Evolutionary conservation across 1,140 invertebrate species (phyloP), one percentile per base, ranked within the genome.

Genomic region (Cataglyphis hispanica): DNA sequence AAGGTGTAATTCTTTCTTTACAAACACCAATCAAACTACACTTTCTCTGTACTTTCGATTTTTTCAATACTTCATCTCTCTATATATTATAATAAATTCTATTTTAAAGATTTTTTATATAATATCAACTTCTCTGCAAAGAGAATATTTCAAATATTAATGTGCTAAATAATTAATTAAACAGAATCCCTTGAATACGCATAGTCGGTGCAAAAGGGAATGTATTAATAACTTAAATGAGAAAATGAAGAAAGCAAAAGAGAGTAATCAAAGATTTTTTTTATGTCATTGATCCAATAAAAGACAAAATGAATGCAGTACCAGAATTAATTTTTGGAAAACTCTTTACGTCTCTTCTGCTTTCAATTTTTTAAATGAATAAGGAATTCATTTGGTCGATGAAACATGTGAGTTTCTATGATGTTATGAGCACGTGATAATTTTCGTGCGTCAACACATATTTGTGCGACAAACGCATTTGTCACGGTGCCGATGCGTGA

Each of bases 171-270:
- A 25, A 37, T 69, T 69, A n/a, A 69, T 2, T 40, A 27, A 69
- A 27, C 58, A 27, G 11, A 80, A 80, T 56, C 10, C 16, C 46
- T 80, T 80, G 77, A 80, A 19, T 69, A 53, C 46, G 37, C 31
- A 70, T 40, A 56, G 25, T 69, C 64, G 46, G 64, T 50, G 11
- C 6, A 40, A 7, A 34, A 37, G n/a, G 46, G 2, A 56, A 40
- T 6, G 2, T 80, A 69, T 80, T 80, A 80, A 69, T 80, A 16
- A n/a, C 22, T 56, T 80, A 34, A 70, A 53, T 67, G 16, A 56
- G 16, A 31, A 3, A 10, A 50, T 64, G 40, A 37, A 50, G 64
- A 80, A 80, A 69, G 13, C 77, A 58, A 22, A 34, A 80, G 27
- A 37, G 11, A 13, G n/a, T 67, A 31, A 46, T 46, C 34, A n/a